A percentile compares a stretch with the other conserved stretches of the same genome.
Evolutionary conservation across 1,140 invertebrate genomes (phyloP).

Genomic region (Heliothis virescens): DNA sequence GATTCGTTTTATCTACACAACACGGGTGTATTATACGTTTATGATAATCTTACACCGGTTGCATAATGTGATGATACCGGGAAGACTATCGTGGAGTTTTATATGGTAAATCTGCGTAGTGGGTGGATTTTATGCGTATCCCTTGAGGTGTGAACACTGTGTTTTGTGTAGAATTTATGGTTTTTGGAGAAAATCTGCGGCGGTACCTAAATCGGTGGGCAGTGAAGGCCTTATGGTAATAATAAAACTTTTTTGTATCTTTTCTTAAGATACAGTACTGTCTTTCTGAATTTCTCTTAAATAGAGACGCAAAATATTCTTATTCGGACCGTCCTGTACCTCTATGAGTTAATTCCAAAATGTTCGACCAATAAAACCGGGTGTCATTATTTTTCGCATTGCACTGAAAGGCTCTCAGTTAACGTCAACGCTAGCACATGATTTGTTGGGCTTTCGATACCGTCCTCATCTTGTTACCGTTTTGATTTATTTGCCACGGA

Average conservation of each 20-base stretch:
- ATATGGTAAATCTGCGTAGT: conserved; percentile 69
- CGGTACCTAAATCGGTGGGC: conserved; percentile 2
- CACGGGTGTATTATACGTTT: conserved; percentile 71
- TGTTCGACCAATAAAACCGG: conserved; percentile 1
- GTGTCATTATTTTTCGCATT: conserved; percentile 20
- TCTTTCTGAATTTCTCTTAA: too few species aligned
- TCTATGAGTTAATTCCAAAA: not conserved
- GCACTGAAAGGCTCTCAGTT: conserved; percentile 11
- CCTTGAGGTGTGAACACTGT: conserved; percentile 56
- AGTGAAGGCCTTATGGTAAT: not conserved
- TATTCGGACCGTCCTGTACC: not conserved
- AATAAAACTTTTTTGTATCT: not conserved
- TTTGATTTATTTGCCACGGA: conserved; percentile 38
- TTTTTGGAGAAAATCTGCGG: conserved; percentile 9
- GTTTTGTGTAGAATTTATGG: conserved; percentile 46
- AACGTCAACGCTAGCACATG: conserved; percentile 24
- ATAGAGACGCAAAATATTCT: too few species aligned
- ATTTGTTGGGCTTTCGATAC: conserved; percentile 45
- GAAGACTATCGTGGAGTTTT: conserved; percentile 74
- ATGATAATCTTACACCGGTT: conserved; percentile 76
- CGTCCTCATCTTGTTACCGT: conserved; percentile 39
- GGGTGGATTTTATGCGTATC: conserved; percentile 66
- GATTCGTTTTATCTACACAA: conserved; percentile 41
- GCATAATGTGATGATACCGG: conserved; percentile 79
- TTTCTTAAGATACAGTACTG: too few species aligned